Evolutionary conservation across 2,113 vertebrate species (phyloP), one percentile per base, ranked within the genome.

Genomic region (Mesocricetus auratus): DNA sequence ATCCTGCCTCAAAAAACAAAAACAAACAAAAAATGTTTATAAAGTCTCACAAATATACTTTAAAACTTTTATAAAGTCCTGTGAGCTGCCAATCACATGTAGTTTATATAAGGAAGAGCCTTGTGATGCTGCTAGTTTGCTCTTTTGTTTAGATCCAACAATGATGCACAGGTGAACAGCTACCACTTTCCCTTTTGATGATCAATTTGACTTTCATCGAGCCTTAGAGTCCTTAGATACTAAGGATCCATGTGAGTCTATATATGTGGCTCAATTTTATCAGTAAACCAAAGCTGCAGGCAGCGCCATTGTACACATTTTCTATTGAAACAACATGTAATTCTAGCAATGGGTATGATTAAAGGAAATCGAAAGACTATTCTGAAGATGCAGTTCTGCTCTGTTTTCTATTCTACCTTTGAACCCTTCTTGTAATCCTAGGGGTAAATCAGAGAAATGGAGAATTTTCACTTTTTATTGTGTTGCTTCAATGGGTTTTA

Each of bases 401-500:
- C 47, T 94, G 29, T 66, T 90, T 85, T 36, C 11, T n/a, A 58
- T 62, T 29, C 8, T 69, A 26, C 15, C 6, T n/a, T 91, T 74
- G 83, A 71, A 3, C 5, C 7, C 58, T n/a, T 50, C 24, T 8
- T 92, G 93, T 94, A 79, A 47, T 31, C 86, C 29, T 62, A 1
- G 1, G n/a, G 56, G 5, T 47, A n/a, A 96, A 45, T 77, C 13
- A 79, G 42, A 88, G 64, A 39, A 50, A 45, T 45, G 56, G 36
- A 93, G 16, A 83, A 19, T 8, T 0, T 13, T 85, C 7, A 58
- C 50, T 5, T 39, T 87, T 78, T 53, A 60, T 36, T 81, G 2
- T 92, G 68, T 94, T 93, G 93, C 64, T 89, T 90, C 58, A 86
- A 53, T 60, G 29, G 64, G 2, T 60, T 17, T 45, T 77, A 96